Conservation (phyloP, 2,797 vertebrate genomes). For the Tamandua tetradactyla region DNA sequence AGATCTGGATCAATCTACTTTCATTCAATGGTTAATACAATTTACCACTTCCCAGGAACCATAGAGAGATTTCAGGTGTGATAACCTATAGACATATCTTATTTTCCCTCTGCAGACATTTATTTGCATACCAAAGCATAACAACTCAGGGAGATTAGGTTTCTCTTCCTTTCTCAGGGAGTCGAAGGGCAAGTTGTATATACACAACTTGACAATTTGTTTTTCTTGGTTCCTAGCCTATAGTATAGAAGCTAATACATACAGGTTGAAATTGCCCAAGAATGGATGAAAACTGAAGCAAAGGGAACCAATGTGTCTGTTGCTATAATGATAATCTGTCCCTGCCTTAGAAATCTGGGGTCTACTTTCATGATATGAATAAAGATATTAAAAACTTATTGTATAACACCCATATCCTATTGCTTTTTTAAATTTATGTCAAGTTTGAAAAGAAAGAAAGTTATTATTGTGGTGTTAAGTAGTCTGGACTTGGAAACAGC, state of each 20-base stretch:
- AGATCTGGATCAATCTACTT: not conserved
- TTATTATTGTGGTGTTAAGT: not conserved
- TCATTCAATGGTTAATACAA: not conserved
- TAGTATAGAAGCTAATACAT: not conserved
- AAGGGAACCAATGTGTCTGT: not conserved
- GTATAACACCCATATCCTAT: not conserved
- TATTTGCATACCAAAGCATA: not conserved
- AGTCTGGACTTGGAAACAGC: not conserved
- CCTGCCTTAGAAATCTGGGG: not conserved
- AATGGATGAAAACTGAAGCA: not conserved
- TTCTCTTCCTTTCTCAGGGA: not conserved
- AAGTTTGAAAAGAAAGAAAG: not conserved
- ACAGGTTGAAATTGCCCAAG: not conserved
- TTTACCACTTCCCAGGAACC: not conserved
- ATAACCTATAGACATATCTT: not conserved
- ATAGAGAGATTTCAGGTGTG: not conserved
- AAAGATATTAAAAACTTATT: not conserved
- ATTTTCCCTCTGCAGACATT: not conserved
- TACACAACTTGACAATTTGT: not conserved
- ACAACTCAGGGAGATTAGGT: not conserved
- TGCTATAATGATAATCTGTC: not conserved
- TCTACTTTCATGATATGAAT: slow-evolving; percentile 25
- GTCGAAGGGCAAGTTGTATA: not conserved
- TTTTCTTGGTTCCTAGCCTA: not conserved
- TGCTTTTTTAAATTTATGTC: not conserved